Base-by-base conservation (phyloP, 2,888 invertebrate genomes). In the Amphipyra tragopoginis region DNA sequence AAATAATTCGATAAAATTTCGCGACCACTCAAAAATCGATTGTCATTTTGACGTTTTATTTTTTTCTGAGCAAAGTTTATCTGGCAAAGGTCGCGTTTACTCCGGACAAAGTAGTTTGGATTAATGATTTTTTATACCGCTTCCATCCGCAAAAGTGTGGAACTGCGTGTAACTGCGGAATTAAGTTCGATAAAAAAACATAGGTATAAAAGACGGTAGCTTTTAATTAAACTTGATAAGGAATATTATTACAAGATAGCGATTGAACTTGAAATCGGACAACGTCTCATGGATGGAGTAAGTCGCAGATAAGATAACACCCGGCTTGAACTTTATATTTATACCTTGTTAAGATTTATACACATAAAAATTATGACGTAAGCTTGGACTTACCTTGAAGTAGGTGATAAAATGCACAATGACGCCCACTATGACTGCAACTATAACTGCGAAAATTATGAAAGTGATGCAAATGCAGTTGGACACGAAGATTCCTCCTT, bases 401-500 rank as follows among this genome's bases (percentile, higher is more conserved):
- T 86, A 92, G 9, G 93, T 93, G 67, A 94, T 86, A 75, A 92
- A 93, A 80, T 94, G 93, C 11, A 93, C 92, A 58, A 94, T 88
- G 53, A 92, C 84, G 38, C 94, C 95, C 10, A 93, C 92, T 44
- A 93, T 82, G 11, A 86, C 83, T 40, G 93, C 92, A 8, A 90
- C 74, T 3, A 92, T 48, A 2, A 92, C 82, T 0, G 93, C 90
- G 34, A 89, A 84, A 29, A 94, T 72, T 4, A 95, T 77, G 55
- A 92, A 90, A 42, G 83, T 83, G 26, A 95, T 83, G 72, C 96
- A 95, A n/a, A 96, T 95, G 79, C 96, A 96, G 61, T 95, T 95
- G 42, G 96, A 95, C 21, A 96, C 92, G 80, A 96, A 96, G 74
- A 96, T 93, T 39, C 96, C 96, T 10, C 96, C 96, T 65, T 92